Evolutionary conservation across 1,140 invertebrate genomes (phyloP).

Genomic region (Brachionus manjavacas): DNA sequence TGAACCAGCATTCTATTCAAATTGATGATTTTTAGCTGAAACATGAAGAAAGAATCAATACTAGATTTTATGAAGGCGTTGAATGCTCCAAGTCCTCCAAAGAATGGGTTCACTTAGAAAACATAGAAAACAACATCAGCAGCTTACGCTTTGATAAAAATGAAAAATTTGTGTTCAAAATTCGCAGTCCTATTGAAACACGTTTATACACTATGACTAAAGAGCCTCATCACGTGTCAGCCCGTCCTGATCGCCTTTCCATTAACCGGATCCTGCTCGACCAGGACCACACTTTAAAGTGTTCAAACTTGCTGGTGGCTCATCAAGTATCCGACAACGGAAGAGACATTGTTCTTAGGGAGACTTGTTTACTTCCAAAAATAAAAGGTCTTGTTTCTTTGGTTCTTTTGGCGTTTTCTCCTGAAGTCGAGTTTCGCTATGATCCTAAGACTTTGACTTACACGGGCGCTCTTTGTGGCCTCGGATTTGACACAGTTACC

Average conservation of each 20-base stretch:
- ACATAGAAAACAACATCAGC: not conserved
- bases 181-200: not conserved
- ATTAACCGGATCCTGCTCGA: slow-evolving; percentile 9
- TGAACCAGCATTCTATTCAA: not conserved
- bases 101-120: not conserved
- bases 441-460: not conserved
- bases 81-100: not conserved
- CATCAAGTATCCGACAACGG: not conserved
- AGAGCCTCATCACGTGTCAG: not conserved
- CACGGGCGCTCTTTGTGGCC: slow-evolving; percentile 26
- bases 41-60: slow-evolving; percentile 9
- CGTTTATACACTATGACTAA: not conserved
- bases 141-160: not conserved
- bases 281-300: not conserved
- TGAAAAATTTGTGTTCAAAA: not conserved
- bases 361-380: slow-evolving; percentile 36
- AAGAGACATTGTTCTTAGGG: not conserved
- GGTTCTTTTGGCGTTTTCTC: slow-evolving; percentile 3
- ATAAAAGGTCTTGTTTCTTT: slow-evolving; percentile 19
- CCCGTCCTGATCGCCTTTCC: not conserved
- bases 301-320: not conserved
- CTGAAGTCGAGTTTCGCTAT: slow-evolving; percentile 13
- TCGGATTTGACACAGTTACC: not conserved
- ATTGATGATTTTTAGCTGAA: not conserved
- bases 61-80: not conserved